Evolutionary conservation across 2,113 vertebrate genomes (phyloP).

Genomic region (Peromyscus californicus): DNA sequence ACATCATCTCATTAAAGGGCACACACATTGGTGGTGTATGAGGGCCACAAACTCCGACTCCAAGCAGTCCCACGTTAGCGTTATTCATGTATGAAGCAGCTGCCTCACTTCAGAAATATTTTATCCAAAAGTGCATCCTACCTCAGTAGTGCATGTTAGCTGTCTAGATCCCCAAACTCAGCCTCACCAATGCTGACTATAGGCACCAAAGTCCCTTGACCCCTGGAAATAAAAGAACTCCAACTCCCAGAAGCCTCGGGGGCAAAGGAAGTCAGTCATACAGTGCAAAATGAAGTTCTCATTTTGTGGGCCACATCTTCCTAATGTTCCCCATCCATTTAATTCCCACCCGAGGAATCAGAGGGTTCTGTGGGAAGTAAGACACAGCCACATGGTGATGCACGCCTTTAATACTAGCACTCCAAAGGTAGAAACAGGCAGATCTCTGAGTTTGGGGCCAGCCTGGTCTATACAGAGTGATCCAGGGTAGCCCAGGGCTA

Average conservation of each 20-base stretch:
- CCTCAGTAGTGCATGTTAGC: not conserved
- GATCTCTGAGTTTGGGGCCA: not conserved
- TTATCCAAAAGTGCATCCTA: not conserved
- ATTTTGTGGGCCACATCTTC: fast-evolving
- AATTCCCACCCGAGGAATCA: not conserved
- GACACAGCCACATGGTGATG: not conserved
- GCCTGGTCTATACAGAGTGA: not conserved
- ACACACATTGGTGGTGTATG: not conserved
- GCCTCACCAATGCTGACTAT: not conserved
- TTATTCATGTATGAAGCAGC: not conserved
- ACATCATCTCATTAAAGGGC: not conserved
- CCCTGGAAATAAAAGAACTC: not conserved
- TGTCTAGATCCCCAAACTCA: not conserved
- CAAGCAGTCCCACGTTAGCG: not conserved
- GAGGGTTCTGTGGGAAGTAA: not conserved
- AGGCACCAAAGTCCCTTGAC: not conserved
- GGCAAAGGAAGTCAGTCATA: not conserved
- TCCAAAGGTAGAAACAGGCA: too few relatives aligned
- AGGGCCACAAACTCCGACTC: not conserved
- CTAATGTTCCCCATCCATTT: not conserved
- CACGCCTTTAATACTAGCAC: not conserved
- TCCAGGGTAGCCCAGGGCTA: not conserved
- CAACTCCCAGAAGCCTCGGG: slow-evolving; percentile 43
- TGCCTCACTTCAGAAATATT: not conserved
- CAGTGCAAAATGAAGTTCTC: slow-evolving; percentile 26